A percentile compares a stretch with the other conserved stretches of the same genome.
These are phyloP conservation scores for Steatocranus sp. DNA, from an alignment of 2,797 vertebrate species.

Conservation along the genomic window DNA sequence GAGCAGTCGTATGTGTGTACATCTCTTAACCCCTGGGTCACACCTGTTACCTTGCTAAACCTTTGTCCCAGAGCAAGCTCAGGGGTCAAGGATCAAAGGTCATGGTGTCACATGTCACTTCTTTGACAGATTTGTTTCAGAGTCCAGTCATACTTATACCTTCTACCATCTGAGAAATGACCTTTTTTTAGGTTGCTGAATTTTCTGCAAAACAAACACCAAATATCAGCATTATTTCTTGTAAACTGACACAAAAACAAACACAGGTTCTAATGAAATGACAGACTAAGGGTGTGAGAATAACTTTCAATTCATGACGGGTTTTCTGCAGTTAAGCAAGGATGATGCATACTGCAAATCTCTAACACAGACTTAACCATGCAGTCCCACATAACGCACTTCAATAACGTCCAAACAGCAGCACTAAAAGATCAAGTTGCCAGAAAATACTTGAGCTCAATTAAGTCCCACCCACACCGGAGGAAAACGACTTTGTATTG, in stretches of 20 bases:
- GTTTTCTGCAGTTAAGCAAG: not conserved
- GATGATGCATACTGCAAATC: not conserved
- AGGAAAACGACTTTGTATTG: not conserved
- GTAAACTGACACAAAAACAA: not conserved
- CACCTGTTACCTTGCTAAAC: conserved; percentile 69
- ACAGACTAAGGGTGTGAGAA: not conserved
- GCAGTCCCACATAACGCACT: not conserved
- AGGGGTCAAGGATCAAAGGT: conserved; percentile 32
- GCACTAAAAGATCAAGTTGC: not conserved
- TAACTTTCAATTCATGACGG: not conserved
- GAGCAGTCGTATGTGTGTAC: not conserved
- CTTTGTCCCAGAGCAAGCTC: conserved; percentile 15
- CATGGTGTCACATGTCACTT: conserved; percentile 52
- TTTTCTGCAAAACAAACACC: not conserved
- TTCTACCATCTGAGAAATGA: not conserved
- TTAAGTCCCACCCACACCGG: not conserved
- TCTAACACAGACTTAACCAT: not conserved
- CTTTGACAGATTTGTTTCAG: conserved; percentile 21
- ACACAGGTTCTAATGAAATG: not conserved
- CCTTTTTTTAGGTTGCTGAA: not conserved
- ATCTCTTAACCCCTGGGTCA: conserved; percentile 51
- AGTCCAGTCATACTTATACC: not conserved
- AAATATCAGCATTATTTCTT: not conserved
- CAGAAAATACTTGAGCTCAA: not conserved
- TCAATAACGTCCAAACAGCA: not conserved